A percentile compares a stretch with the other conserved stretches of the same genome.
phyloP scores from a whole-genome alignment of 2,113 vertebrate species.

The Eolophus roseicapilla region DNA sequence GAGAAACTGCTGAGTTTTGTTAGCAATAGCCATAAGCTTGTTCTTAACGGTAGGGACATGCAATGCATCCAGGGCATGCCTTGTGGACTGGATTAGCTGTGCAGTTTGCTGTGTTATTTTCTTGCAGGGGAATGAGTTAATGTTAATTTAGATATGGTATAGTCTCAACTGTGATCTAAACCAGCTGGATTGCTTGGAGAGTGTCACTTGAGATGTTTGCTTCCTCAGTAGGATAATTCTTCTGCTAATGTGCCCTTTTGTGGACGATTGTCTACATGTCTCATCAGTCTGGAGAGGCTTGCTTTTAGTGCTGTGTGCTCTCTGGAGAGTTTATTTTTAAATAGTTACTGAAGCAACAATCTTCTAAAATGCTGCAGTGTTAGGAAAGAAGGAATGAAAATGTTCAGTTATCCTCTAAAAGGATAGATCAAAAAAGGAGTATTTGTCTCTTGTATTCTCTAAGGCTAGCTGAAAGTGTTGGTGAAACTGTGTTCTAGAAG shows the following conservation, averaged over 20 bases:
- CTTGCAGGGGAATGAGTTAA: background rate
- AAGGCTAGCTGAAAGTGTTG: background rate
- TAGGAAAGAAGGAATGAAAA: background rate
- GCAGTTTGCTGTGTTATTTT: background rate
- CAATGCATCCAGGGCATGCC: background rate
- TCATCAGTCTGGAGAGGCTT: conserved; percentile 37
- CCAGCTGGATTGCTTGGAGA: background rate
- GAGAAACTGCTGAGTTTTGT: background rate
- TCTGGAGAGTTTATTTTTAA: conserved; percentile 45
- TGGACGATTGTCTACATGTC: conserved; percentile 10
- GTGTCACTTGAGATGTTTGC: conserved; percentile 23
- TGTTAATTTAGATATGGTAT: background rate
- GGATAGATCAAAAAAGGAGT: background rate
- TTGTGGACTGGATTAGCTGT: background rate
- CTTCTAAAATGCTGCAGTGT: background rate
- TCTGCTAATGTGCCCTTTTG: conserved; percentile 20
- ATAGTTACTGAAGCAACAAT: conserved; percentile 17
- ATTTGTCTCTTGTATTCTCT: background rate
- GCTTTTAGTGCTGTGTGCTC: background rate
- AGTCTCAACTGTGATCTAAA: background rate
- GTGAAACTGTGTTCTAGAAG: background rate
- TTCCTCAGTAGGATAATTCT: conserved; percentile 26
- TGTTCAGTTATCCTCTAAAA: background rate
- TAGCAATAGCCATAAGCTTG: background rate
- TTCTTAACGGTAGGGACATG: background rate